A percentile compares a stretch with the other conserved stretches of the same genome.
Conservation (phyloP, 2,113 vertebrate genomes). For the Pseudonaja textilis region DNA sequence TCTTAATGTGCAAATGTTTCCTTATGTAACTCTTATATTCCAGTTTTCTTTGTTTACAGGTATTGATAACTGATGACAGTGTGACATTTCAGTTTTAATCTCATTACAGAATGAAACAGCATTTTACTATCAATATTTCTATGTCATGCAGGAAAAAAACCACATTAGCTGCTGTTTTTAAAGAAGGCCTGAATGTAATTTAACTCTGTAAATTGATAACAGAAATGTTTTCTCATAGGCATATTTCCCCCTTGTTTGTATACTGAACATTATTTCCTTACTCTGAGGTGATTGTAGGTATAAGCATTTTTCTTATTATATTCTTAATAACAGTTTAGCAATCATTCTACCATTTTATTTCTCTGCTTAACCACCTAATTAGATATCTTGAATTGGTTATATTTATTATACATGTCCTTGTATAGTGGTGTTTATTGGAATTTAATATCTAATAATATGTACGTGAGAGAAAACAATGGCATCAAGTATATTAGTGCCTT, state of each 20-base stretch:
- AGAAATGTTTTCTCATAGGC: neutral
- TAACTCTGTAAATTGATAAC: neutral
- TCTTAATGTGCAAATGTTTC: constrained; percentile 13
- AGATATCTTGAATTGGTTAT: neutral
- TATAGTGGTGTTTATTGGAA: neutral
- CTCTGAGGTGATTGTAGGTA: neutral
- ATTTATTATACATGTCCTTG: neutral
- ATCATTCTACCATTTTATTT: neutral
- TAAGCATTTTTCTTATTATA: neutral
- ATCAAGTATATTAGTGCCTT: neutral
- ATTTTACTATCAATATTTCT: neutral
- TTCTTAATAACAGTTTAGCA: neutral
- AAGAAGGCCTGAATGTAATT: neutral
- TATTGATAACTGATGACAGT: neutral
- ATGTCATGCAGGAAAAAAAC: neutral
- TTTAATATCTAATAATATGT: neutral
- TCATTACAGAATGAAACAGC: neutral
- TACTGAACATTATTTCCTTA: no score
- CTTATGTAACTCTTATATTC: neutral
- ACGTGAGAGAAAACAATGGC: neutral
- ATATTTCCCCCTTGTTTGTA: neutral
- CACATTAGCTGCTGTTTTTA: neutral
- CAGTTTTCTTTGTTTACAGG: neutral
- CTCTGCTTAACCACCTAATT: no score
- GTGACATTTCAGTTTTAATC: neutral